Evolutionary conservation across 2,888 invertebrate genomes (phyloP).

Genomic region (Melieria omissa): DNA sequence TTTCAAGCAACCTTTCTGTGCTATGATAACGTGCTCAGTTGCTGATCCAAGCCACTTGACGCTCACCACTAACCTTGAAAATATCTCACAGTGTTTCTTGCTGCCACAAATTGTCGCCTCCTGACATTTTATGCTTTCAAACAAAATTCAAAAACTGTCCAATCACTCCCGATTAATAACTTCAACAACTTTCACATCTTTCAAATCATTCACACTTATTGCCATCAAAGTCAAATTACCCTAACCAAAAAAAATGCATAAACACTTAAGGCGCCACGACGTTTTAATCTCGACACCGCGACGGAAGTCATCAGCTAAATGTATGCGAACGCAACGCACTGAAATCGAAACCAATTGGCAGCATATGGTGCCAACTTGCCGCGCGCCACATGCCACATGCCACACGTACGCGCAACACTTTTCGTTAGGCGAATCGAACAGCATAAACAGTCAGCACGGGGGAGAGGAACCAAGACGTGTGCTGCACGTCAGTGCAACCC

Average conservation of each 20-base stretch:
- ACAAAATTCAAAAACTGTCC: too few relatives aligned
- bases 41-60: too few relatives aligned
- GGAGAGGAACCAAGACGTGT: not conserved
- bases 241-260: not conserved
- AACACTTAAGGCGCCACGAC: not conserved
- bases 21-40: too few relatives aligned
- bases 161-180: too few relatives aligned
- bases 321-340: not conserved
- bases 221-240: too few relatives aligned
- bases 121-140: too few relatives aligned
- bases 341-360: constrained; percentile 33
- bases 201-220: too few relatives aligned
- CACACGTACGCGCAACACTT: not conserved
- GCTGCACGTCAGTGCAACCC: not conserved
- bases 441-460: not conserved
- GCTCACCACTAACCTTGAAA: too few relatives aligned
- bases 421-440: not conserved
- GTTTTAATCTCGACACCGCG: not conserved
- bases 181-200: too few relatives aligned
- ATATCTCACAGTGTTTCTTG: too few relatives aligned
- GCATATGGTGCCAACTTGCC: constrained; percentile 35
- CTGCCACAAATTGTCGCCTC: too few relatives aligned
- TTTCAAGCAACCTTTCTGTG: too few relatives aligned
- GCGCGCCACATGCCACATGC: constrained; percentile 9
- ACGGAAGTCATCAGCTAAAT: constrained; percentile 1